Evolutionary conservation across 2,797 vertebrate genomes (phyloP), one percentile per base, ranked within the genome.

Genomic region (Lophotriccus pileatus): DNA sequence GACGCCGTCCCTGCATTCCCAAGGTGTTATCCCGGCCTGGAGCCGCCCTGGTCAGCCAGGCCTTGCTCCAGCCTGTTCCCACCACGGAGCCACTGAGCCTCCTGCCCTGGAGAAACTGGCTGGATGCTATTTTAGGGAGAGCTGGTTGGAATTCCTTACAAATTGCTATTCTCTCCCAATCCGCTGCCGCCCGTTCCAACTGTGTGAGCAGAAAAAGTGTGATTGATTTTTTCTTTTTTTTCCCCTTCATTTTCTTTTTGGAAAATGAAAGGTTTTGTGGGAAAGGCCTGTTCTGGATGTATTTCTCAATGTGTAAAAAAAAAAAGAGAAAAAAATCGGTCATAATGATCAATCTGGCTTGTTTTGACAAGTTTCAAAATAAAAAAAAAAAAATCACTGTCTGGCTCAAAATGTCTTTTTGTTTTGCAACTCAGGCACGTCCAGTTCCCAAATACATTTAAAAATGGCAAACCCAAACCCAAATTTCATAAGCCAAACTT

Each of bases 61-160:
- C 84, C 62, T 34, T 6, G 28, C 83, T 70, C 69, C 76, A 70
- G 32, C 43, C 63, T 18, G 53, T 47, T 68, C 52, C 78, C 72
- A 19, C 46, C 84, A n/a, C 0, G 3, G 72, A 73, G 58, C 88
- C 14, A 44, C 62, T 36, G 80, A 50, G 66, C 92, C 77, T 41
- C 7, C 59, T 70, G 89, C 78, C 90, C 91, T 76, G 86, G 32
- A 90, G 80, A 94, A 95, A 63, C 5, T 52, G 86, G 74, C 94
- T 89, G 90, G 92, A 46, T 94, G 72, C 93, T 97, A 92, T 95
- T 94, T 95, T 93, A 78, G 84, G 92, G 62, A 53, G 37, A 87
- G 79, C 93, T 83, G 87, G 87, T 63, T 93, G 94, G 91, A 96
- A 95, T 94, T 93, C 91, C 81, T 95, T 52, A 89, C 90, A 92